Conservation (phyloP, 2,113 vertebrate genomes). For the Oenanthe oenanthe region DNA sequence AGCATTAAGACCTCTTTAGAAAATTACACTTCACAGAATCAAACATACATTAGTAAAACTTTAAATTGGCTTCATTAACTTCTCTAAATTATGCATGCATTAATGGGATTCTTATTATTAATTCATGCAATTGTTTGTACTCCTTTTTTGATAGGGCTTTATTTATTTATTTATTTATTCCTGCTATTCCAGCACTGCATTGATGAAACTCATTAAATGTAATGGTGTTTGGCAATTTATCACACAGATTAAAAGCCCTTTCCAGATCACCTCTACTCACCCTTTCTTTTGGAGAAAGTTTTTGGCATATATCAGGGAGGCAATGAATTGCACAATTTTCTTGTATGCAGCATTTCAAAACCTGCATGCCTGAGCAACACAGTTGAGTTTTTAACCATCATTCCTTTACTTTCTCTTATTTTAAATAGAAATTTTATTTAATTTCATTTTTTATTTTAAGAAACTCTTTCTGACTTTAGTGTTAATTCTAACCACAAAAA, state of each 20-base stretch:
- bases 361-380: background rate
- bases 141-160: slow-evolving; percentile 24
- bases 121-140: slow-evolving; percentile 74
- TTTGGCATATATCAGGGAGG: slow-evolving; percentile 37
- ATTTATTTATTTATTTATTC: slow-evolving; percentile 71
- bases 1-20: slow-evolving; percentile 26
- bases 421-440: too few relatives aligned
- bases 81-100: slow-evolving; percentile 59
- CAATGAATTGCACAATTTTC: slow-evolving; percentile 28
- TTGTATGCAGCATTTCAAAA: slow-evolving; percentile 3
- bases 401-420: background rate
- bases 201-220: slow-evolving; percentile 76
- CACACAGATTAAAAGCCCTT: slow-evolving; percentile 72
- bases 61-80: slow-evolving; percentile 69
- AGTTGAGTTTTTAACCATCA: background rate
- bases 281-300: slow-evolving; percentile 54
- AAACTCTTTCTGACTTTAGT: background rate
- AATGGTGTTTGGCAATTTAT: slow-evolving; percentile 75
- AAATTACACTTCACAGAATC: slow-evolving; percentile 40
- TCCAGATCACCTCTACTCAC: slow-evolving; percentile 68
- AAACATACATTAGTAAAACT: slow-evolving; percentile 62
- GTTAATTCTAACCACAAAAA: background rate
- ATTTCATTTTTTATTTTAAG: background rate
- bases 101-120: slow-evolving; percentile 74
- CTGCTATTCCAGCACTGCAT: slow-evolving; percentile 44